Percentiles rank a stretch among this genome's conserved stretches.
Conservation (phyloP, 2,797 vertebrate species). For the Bradypodion ventrale region DNA sequence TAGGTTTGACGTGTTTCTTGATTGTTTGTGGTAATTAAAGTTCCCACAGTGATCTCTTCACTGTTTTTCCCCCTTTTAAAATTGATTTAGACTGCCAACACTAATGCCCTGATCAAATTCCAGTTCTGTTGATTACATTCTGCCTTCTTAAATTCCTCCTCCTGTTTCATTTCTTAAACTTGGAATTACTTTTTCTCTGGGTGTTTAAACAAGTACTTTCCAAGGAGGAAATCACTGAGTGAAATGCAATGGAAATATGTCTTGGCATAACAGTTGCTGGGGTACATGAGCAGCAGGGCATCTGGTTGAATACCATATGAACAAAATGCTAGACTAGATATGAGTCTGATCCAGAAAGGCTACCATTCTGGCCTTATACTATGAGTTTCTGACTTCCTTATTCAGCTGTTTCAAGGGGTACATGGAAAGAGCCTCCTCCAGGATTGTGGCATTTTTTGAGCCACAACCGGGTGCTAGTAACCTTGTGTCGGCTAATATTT, state of each 20-base stretch:
- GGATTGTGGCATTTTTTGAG: too few species aligned
- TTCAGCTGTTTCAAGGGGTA: not conserved
- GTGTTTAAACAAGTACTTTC: not conserved
- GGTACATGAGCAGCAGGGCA: not conserved
- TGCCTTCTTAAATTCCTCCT: conserved; percentile 3
- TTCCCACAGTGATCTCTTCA: not conserved
- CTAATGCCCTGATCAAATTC: conserved; percentile 14
- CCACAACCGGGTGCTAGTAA: too few species aligned
- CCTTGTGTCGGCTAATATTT: too few species aligned
- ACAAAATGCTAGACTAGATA: not conserved
- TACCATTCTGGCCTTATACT: not conserved
- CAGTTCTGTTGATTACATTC: not conserved
- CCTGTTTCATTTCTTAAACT: conserved; percentile 22
- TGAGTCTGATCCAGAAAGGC: not conserved
- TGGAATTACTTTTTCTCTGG: not conserved
- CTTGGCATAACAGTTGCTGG: not conserved
- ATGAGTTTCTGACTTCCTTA: not conserved
- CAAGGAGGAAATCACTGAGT: not conserved
- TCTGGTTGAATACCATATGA: not conserved
- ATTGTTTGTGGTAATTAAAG: conserved; percentile 4
- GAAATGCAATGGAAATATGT: not conserved
- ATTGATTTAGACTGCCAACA: not conserved
- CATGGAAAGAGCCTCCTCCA: too few species aligned
- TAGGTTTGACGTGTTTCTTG: not conserved
- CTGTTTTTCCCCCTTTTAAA: not conserved